Conservation (phyloP, 2,113 vertebrate species). For the Bungarus multicinctus region DNA sequence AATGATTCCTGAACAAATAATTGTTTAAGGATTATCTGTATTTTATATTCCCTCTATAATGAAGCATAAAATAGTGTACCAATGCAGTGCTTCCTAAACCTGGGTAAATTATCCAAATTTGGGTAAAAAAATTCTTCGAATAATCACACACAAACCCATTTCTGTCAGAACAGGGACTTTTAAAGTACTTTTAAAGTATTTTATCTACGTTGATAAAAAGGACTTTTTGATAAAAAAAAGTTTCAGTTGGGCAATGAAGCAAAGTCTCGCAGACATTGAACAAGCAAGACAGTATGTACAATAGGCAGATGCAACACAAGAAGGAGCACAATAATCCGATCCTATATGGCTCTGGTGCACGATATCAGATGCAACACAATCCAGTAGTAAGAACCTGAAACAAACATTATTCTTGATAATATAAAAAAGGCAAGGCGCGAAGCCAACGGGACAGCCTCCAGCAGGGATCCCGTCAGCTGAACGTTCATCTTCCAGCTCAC, state of each 20-base stretch:
- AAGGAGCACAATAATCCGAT: neutral
- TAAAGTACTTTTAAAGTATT: neutral
- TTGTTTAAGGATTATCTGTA: neutral
- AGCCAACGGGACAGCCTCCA: neutral
- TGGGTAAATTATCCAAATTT: neutral
- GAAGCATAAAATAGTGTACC: neutral
- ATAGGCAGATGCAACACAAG: neutral
- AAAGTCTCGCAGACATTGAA: neutral
- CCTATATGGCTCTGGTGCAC: neutral
- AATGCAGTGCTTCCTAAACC: neutral
- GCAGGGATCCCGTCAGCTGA: accelerated
- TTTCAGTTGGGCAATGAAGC: neutral
- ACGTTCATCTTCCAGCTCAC: neutral
- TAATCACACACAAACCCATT: neutral
- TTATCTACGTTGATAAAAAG: neutral
- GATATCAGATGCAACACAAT: neutral
- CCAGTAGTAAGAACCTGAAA: neutral
- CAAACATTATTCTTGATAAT: neutral
- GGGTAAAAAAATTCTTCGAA: neutral
- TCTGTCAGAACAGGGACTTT: neutral
- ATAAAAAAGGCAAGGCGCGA: neutral
- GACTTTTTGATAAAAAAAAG: neutral
- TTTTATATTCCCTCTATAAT: neutral
- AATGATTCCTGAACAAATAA: neutral
- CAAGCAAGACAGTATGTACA: neutral